Evolutionary conservation across 2,888 invertebrate genomes (phyloP).

Genomic region (Netelia melanura): DNA sequence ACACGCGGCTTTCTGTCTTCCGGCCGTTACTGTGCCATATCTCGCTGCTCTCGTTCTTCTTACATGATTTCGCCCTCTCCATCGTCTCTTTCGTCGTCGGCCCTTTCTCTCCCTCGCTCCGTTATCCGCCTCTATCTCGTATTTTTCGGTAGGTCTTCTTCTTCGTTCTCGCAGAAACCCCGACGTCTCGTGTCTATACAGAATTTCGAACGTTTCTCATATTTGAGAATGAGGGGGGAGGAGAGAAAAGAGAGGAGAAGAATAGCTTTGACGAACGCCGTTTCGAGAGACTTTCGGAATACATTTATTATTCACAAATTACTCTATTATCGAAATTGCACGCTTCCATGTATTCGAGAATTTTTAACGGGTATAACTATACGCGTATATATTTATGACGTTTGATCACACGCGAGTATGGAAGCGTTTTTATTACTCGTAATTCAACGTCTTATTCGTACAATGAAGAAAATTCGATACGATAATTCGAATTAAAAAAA

Average conservation of each 20-base stretch:
- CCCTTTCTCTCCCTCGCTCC: constrained; percentile 2
- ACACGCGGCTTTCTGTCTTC: constrained; percentile 23
- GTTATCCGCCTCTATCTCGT: constrained; percentile 4
- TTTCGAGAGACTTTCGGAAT: constrained; percentile 46
- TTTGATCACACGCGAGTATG: not conserved
- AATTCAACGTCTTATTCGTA: not conserved
- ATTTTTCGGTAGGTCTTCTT: not conserved
- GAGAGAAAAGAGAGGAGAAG: not conserved
- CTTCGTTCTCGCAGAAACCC: not conserved
- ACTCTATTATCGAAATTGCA: constrained; percentile 66
- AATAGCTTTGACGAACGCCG: constrained; percentile 21
- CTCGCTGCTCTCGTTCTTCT: constrained; percentile 9
- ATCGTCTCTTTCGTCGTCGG: not conserved
- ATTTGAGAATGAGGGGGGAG: not conserved
- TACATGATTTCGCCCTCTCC: not conserved
- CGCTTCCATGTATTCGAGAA: constrained; percentile 36
- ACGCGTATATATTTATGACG: not conserved
- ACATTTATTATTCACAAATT: constrained; percentile 64
- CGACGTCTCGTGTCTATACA: constrained; percentile 26
- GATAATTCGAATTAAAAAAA: not conserved
- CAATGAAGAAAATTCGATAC: not conserved
- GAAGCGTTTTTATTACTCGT: not conserved
- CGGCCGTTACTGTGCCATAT: constrained; percentile 17
- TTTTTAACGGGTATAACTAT: constrained; percentile 20
- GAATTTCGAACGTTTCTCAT: constrained; percentile 32